Evolutionary conservation across 2,797 vertebrate species (phyloP), one percentile per base, ranked within the genome.

Genomic region (Coracias cyanogaster): DNA sequence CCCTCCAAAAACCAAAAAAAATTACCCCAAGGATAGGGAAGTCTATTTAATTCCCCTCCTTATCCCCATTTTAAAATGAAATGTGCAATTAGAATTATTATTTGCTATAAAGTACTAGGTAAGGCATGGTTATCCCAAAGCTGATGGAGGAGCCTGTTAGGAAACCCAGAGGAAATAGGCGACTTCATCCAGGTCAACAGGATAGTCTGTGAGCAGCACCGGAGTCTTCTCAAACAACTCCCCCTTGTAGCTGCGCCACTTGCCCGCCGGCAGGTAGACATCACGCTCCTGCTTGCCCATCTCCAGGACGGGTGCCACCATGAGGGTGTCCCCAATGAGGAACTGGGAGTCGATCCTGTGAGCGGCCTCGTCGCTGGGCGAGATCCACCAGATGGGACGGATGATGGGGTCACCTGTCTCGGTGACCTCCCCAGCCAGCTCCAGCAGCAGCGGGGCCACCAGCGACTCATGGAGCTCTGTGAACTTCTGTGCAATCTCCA

Each of bases 381-480:
- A 99, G 66, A 99, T 99, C 99, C 99, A 99, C 99, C 99, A 99
- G 79, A 99, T 98, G n/a, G 99, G 99, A 20, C 99, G 98, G 95
- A 99, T 99, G 90, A 99, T 99, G 90, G 99, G 99, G 96, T 99
- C 99, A 0, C 99, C 99, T 0, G 99, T 99, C 96, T 98, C 97
- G 0, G 99, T 98, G 79, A 99, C 98, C 93, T 99, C 99, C 2
- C 98, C 98, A 0, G 99, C 99, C 86, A 99, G 98, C 96, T 99
- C 99, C 72, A 99, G 97, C 78, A 99, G 97, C 26, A 99, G 98
- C 0, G 99, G 99, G 3, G 99, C 99, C 46, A 99, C 99, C 20
- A 99, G 97, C 1, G 98, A 99, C 95, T 99, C 98, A 0, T 99
- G 99, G 49, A 99, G 98, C 4, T 97, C 98, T 0, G 98, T 98